Conservation (phyloP, 2,888 invertebrate species). For the Agrypnus murinus region DNA sequence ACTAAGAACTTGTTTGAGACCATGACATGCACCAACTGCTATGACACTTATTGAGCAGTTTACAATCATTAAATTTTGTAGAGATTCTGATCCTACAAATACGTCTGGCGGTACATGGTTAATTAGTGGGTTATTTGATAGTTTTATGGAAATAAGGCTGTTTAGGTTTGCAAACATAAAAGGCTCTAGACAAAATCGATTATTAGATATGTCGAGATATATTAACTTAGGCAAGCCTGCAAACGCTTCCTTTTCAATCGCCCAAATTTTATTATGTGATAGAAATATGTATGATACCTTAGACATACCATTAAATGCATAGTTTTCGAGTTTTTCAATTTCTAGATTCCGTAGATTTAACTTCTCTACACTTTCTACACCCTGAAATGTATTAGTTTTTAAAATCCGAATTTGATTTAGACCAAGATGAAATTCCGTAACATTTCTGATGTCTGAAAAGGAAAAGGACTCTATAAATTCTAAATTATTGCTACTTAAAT, state of each 20-base stretch:
- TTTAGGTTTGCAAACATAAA: too few relatives aligned
- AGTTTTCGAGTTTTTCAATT: not conserved
- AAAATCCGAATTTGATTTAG: not conserved
- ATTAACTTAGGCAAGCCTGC: not conserved
- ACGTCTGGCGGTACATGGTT: constrained; percentile 15
- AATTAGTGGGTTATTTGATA: too few relatives aligned
- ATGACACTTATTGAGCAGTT: not conserved
- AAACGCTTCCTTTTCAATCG: not conserved
- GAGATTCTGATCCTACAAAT: constrained; percentile 26
- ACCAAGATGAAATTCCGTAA: constrained; percentile 5
- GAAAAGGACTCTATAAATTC: not conserved
- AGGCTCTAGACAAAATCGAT: not conserved
- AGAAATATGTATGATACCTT: not conserved
- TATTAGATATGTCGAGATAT: not conserved
- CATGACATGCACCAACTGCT: not conserved
- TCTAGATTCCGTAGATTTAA: not conserved
- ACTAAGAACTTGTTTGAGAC: not conserved
- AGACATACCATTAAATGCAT: not conserved
- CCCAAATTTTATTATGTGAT: not conserved
- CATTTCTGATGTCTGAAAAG: constrained; percentile 27
- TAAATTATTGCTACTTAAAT: constrained; percentile 67
- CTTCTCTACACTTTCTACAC: constrained; percentile 6
- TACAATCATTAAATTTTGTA: constrained; percentile 4
- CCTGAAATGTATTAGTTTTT: constrained; percentile 12
- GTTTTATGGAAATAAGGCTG: too few relatives aligned